phyloP scores from a whole-genome alignment of 2,797 vertebrate species.

The Ptychobarbus kaznakovi region DNA sequence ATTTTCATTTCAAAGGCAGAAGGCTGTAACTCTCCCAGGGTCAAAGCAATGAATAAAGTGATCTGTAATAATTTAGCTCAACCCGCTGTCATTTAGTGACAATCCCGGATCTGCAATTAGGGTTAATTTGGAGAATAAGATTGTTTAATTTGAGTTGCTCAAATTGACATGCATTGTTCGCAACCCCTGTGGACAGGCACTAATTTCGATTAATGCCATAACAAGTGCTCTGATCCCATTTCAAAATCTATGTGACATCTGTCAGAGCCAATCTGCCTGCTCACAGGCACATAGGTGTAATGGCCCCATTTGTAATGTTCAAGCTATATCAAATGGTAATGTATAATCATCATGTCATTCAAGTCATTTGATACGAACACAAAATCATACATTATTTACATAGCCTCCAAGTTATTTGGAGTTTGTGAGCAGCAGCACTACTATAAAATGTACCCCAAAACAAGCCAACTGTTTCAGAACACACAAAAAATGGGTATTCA shows the following conservation, averaged over 20 bases:
- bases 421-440: neutral
- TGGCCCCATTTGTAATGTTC: neutral
- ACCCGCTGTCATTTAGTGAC: neutral
- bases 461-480: neutral
- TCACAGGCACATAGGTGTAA: neutral
- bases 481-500: neutral
- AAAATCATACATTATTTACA: slow-evolving; percentile 11
- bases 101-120: slow-evolving; percentile 32
- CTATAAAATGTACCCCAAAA: neutral
- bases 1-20: neutral
- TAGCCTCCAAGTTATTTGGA: neutral
- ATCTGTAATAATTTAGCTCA: slow-evolving; percentile 28
- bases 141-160: slow-evolving; percentile 38
- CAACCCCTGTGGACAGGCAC: slow-evolving; percentile 43
- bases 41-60: slow-evolving; percentile 2
- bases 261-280: slow-evolving; percentile 28
- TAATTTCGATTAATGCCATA: slow-evolving; percentile 51
- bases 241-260: slow-evolving; percentile 36
- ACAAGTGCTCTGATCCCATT: slow-evolving; percentile 29
- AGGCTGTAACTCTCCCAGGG: neutral
- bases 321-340: slow-evolving; percentile 7
- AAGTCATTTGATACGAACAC: neutral
- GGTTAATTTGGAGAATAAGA: slow-evolving; percentile 45
- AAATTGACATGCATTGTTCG: slow-evolving; percentile 47
- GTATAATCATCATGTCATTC: neutral